Evolutionary conservation across 2,888 invertebrate species (phyloP), one percentile per base, ranked within the genome.

Genomic region (Acheta domesticus): DNA sequence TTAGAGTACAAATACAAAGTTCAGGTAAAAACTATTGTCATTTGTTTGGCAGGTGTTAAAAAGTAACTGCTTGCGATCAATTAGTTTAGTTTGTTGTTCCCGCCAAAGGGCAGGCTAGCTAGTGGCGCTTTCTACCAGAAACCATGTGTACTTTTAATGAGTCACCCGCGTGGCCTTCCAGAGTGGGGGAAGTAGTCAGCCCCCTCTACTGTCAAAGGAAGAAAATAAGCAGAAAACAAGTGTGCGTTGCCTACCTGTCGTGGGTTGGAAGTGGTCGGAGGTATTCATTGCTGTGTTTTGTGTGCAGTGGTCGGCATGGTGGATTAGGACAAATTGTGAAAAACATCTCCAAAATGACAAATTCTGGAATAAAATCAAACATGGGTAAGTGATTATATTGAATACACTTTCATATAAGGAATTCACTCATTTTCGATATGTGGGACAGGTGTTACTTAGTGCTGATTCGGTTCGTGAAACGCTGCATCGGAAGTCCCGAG

Each of bases 191-290:
- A 62, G n/a, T n/a, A 62, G n/a, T 36, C 62, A 62, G 62, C 62
- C 36, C 36, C 36, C 36, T 36, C 36, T 36, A 62, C 62, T 62
- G 62, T 1, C 36, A 4, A 62, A n/a, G 14, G 62, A 62, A 62
- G 62, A n/a, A 62, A 62, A 62, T n/a, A 62, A n/a, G 62, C 62
- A 62, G 62, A n/a, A 62, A 62, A n/a, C 62, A 62, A 62, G 62
- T 62, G 62, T 62, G 62, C 62, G 62, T 62, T 62, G 62, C n/a
- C 62, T 62, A 62, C 62, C 62, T 62, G 62, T 62, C n/a, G 62
- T 62, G 62, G n/a, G n/a, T 62, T 62, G 16, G 62, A 14, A 62
- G n/a, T 19, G n/a, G 62, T 62, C n/a, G 36, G 36, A 36, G 36
- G 62, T 62, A 36, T 36, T 36, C 36, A 36, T 36, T 36, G 62